Evolutionary conservation across 2,113 vertebrate species (phyloP), one percentile per base, ranked within the genome.

Genomic region (Hymenochirus boettgeri): DNA sequence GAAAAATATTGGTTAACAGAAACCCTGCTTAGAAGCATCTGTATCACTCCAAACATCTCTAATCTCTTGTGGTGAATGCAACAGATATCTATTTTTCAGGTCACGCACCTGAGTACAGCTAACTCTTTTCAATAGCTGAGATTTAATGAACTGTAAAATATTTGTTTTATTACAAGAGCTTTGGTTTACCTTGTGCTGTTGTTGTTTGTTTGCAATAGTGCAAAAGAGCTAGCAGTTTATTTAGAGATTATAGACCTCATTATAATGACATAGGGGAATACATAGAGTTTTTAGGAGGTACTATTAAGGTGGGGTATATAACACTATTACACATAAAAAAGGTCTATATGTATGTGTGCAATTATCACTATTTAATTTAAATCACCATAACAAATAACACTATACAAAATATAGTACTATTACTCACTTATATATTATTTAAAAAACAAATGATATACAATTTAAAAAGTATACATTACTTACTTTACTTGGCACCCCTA

Each of bases 121-220:
- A 83, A 81, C 80, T 80, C 81, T 82, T 80, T 85, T 83, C 84
- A 84, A 78, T 85, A 82, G 81, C 79, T 83, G 78, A 80, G 74
- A 82, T 80, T 76, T 84, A 86, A 83, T 85, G 82, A 87, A 82
- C 79, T 85, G 83, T 82, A 82, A 84, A 85, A 80, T 88, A 84
- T 81, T 85, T 82, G 78, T 80, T 83, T 83, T 87, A 82, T 82
- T 83, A 77, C 78, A 76, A 80, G 70, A 80, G 73, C 76, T 76
- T 75, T 73, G 69, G 73, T 85, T 85, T 77, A 80, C 78, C 75
- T 83, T 76, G 50, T 66, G 46, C 64, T 66, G 64, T 59, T 66
- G 54, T 66, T 66, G 64, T 58, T 66, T 66, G 58, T 52, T 31
- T 51, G 55, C 47, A 42, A 52, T 52, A 66, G 52, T 46, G 55